Evolutionary conservation across 2,113 vertebrate genomes (phyloP), one percentile per base, ranked within the genome.

Genomic region (Tragelaphus buxtoni): DNA sequence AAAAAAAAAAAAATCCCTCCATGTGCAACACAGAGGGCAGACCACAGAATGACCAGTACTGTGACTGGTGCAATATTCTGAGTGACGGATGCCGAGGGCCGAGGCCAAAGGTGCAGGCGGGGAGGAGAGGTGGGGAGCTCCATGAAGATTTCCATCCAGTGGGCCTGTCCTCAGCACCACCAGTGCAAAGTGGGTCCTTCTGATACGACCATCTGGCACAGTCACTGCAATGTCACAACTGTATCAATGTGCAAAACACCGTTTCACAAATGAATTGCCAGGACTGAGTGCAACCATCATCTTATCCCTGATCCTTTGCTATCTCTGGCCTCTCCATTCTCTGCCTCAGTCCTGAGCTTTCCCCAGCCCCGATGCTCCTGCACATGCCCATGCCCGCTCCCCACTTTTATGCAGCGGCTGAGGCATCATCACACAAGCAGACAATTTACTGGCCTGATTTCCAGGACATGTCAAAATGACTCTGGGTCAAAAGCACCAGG

Each of bases 341-440:
- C 1, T 32, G 45, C 61, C 83, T 87, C 32, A 7, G 47, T 63
- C 35, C 72, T 26, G 5, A 61, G 87, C 35, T 5, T 12, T 18
- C 9, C n/a, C 20, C 7, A 11, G 4, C 12, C n/a, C 42, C 7
- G 45, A 74, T 2, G 39, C 32, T 45, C 18, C 20, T 7, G 22
- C 22, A 30, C 22, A 7, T 1, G 18, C 47, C 18, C 3, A 0
- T 35, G 13, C n/a, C 1, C 12, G 1, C 28, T 26, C 18, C 28
- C 20, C 0, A 13, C 12, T 42, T 51, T 79, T 47, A 84, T 55
- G 30, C 32, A 17, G 30, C 12, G 2, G 9, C 45, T 5, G 3
- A 63, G 77, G 30, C 32, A 13, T 22, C 55, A 22, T 7, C 7
- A 39, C 26, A 42, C 8, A 24, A 3, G 10, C 18, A 18, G 45